Conservation (phyloP, 2,113 vertebrate species). For the Rhineura floridana region DNA sequence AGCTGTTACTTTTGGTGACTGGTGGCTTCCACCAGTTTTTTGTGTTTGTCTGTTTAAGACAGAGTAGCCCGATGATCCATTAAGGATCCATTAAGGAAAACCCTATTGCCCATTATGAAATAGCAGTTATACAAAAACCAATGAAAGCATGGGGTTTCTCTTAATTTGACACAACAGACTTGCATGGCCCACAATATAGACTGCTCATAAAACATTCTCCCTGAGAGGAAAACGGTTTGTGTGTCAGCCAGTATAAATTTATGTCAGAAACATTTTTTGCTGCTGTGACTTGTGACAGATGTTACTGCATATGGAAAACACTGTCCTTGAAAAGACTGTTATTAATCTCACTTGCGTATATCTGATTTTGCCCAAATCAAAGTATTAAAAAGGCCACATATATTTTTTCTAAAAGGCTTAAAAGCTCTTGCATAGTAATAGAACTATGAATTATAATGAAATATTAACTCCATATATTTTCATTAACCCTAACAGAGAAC, state of each 20-base stretch:
- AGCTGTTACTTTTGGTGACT: too few species aligned
- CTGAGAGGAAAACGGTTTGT: conserved; percentile 21
- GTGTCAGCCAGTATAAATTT: conserved; percentile 54
- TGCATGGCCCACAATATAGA: background rate
- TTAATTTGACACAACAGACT: too few species aligned
- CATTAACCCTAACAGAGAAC: conserved; percentile 56
- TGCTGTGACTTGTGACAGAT: conserved; percentile 61
- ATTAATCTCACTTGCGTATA: background rate
- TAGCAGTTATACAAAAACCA: background rate
- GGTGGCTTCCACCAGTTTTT: background rate
- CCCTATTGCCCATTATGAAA: background rate
- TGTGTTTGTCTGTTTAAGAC: background rate
- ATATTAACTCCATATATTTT: conserved; percentile 52
- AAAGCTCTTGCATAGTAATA: conserved; percentile 43
- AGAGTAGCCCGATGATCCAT: background rate
- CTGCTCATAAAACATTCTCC: conserved; percentile 37
- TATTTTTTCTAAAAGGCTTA: conserved; percentile 60
- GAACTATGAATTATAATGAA: conserved; percentile 60
- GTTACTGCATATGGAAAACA: conserved; percentile 54
- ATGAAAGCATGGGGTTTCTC: background rate
- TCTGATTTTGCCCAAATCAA: background rate
- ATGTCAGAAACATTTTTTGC: conserved; percentile 50
- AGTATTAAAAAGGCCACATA: background rate
- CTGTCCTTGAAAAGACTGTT: conserved; percentile 55
- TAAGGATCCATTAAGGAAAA: background rate